These are phyloP conservation scores for Hetaerina titia DNA, from an alignment of 2,888 invertebrate species.

Conservation along the genomic window DNA sequence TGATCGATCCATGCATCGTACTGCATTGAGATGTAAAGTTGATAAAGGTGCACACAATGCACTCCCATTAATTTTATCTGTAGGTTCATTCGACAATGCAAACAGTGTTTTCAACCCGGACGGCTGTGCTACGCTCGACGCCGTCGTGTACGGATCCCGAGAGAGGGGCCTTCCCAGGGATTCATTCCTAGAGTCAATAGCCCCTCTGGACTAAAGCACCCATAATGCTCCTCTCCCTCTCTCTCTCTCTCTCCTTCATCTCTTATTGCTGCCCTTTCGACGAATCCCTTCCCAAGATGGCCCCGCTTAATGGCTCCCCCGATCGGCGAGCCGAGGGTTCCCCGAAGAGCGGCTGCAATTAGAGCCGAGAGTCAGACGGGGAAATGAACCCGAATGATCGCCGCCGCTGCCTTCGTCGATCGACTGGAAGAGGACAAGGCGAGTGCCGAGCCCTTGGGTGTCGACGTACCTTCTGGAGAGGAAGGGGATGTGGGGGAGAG, in stretches of 20 bases:
- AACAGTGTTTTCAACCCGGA: too few species aligned
- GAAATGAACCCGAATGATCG: constrained; percentile 17
- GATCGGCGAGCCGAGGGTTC: background rate
- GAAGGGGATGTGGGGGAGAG: too few species aligned
- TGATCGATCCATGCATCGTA: too few species aligned
- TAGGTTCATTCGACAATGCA: too few species aligned
- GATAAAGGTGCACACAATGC: too few species aligned
- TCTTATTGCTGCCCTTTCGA: background rate
- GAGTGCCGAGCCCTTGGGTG: background rate
- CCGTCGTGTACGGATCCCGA: too few species aligned
- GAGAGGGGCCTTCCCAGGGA: too few species aligned
- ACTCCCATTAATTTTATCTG: too few species aligned
- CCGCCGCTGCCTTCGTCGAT: background rate
- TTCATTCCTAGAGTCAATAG: too few species aligned
- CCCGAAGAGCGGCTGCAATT: background rate
- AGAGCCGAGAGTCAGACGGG: background rate
- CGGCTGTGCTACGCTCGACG: too few species aligned
- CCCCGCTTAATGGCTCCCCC: background rate
- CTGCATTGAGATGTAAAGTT: too few species aligned
- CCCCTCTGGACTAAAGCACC: too few species aligned
- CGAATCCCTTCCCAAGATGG: background rate
- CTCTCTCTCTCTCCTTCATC: background rate
- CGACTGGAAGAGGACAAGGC: background rate
- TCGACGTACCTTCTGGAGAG: background rate
- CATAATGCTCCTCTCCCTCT: background rate